Evolutionary conservation across 2,113 vertebrate genomes (phyloP), one percentile per base, ranked within the genome.

Genomic region (Phocoena phocoena): DNA sequence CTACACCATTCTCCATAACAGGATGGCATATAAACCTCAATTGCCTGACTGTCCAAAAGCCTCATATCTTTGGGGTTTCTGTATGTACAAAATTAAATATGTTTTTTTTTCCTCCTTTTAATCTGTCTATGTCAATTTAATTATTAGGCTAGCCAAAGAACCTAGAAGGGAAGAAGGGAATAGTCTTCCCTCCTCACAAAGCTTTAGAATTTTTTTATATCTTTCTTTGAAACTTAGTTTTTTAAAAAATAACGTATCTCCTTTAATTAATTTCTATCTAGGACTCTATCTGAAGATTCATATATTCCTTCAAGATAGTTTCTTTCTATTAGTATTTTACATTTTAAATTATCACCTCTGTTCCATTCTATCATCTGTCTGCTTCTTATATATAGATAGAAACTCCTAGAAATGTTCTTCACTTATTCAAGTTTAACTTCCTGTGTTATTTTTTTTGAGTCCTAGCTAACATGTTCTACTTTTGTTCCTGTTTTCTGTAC

Each of bases 401-500:
- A 36, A 63, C 26, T 79, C 38, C 41, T 83, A 47, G 28, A 81
- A 63, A 10, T n/a, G 0, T 18, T 92, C 67, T 67, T 77, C 36
- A 81, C 13, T 94, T 84, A 44, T 1, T 58, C 17, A 85, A 96
- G 31, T 60, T 81, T 63, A 71, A 90, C 38, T 73, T 93, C 17
- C 15, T 74, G 28, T 3, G 21, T 28, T 44, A 44, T 28, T 26
- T 65, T 33, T 93, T 95, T 50, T 58, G 12, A 81, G 41, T 79
- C 63, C 25, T 82, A 86, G 77, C 7, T 0, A 95, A 15, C 33
- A 10, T 79, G 79, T 87, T 94, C 73, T 63, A 63, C 82, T 94
- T 83, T 86, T 93, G 47, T 96, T 88, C 80, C 60, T 96, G 62
- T 93, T 97, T 96, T 95, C 79, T 60, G 50, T 87, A 87, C 79